Evolutionary conservation across 2,888 invertebrate genomes (phyloP).

Genomic region (Lissonota sp.): DNA sequence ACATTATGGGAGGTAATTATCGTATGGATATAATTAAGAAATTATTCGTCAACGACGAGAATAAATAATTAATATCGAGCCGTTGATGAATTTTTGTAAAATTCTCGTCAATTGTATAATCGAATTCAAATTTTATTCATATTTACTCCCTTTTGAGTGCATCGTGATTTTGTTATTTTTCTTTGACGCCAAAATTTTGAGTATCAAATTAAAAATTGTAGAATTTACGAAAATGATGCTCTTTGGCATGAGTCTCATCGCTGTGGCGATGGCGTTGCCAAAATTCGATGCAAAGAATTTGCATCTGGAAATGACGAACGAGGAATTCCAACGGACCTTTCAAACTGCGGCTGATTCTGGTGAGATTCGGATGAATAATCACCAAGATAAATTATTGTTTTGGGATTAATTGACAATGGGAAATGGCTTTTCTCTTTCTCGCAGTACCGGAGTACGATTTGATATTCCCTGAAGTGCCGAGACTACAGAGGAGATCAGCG

Average conservation of each 20-base stretch:
- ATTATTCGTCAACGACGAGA: too few relatives aligned
- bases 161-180: too few relatives aligned
- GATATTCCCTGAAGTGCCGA: conserved; percentile 46
- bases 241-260: conserved; percentile 13
- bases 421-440: not conserved
- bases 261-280: not conserved
- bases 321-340: conserved; percentile 36
- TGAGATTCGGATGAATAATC: too few relatives aligned
- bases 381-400: not conserved
- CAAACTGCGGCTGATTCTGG: not conserved
- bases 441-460: conserved; percentile 59
- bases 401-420: not conserved
- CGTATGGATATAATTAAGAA: too few relatives aligned
- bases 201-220: too few relatives aligned
- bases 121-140: too few relatives aligned
- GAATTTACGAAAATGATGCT: not conserved
- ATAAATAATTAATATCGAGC: too few relatives aligned
- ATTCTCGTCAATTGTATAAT: too few relatives aligned
- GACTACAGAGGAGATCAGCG: conserved; percentile 39
- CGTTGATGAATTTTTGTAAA: too few relatives aligned
- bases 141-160: too few relatives aligned
- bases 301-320: conserved; percentile 28
- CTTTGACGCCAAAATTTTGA: too few relatives aligned
- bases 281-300: conserved; percentile 8
- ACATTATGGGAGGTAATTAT: too few relatives aligned